phyloP scores from a whole-genome alignment of 2,113 vertebrate genomes.

The Burhinus oedicnemus region DNA sequence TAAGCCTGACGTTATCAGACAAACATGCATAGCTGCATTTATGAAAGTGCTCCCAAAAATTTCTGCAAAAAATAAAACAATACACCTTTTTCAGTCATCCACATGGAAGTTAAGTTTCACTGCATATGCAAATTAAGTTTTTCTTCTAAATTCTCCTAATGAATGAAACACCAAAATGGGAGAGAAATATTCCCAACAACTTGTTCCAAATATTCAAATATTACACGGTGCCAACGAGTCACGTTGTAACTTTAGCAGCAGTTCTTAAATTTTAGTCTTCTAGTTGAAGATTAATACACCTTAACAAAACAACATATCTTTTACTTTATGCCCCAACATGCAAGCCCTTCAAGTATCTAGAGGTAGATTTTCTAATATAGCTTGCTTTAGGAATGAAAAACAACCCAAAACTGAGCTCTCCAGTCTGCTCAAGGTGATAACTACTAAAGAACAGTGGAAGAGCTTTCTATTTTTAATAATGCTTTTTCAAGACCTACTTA shows the following conservation, averaged over 20 bases:
- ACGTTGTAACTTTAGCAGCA: background rate
- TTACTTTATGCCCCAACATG: background rate
- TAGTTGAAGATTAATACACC: background rate
- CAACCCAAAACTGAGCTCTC: background rate
- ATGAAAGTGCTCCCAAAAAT: background rate
- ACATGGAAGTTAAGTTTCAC: background rate
- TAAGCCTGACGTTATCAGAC: background rate
- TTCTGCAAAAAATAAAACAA: background rate
- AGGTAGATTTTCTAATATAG: background rate
- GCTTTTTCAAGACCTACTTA: background rate
- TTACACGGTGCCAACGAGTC: background rate
- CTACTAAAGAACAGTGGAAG: background rate
- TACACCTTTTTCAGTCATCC: background rate
- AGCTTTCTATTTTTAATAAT: background rate
- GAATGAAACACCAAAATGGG: background rate
- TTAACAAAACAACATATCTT: background rate
- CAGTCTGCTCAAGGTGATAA: background rate
- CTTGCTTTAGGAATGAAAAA: background rate
- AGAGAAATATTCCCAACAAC: background rate
- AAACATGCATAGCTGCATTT: background rate
- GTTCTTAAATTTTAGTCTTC: background rate
- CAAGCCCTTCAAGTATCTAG: background rate
- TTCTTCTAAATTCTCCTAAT: background rate
- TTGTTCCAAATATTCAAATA: background rate
- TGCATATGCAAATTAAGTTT: background rate